phyloP scores from a whole-genome alignment of 2,113 vertebrate genomes.

The Zapornia atra region DNA sequence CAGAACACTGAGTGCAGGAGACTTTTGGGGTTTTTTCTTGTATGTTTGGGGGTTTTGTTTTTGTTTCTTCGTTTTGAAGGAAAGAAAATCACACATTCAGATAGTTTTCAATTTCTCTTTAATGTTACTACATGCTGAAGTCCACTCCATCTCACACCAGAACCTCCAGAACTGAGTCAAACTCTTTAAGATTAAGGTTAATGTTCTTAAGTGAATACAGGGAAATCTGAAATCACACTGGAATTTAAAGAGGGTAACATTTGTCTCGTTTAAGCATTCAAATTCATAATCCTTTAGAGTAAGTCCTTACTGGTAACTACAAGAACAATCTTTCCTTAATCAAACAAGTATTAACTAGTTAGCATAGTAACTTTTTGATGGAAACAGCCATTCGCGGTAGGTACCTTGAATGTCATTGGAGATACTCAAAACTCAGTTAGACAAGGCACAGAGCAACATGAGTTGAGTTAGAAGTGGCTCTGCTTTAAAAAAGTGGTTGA shows the following conservation, averaged over 20 bases:
- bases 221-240: background rate
- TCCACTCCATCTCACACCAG: background rate
- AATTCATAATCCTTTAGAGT: background rate
- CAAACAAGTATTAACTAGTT: background rate
- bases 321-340: background rate
- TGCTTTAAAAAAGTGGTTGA: background rate
- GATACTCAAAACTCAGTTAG: background rate
- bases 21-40: too few relatives aligned
- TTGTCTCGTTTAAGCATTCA: background rate
- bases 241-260: background rate
- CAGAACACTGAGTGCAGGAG: background rate
- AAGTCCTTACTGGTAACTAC: background rate
- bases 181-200: background rate
- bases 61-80: background rate
- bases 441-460: background rate
- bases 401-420: background rate
- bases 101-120: background rate
- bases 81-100: background rate
- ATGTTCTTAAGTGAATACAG: background rate
- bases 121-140: background rate
- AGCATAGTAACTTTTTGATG: background rate
- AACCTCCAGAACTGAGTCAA: background rate
- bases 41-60: too few relatives aligned
- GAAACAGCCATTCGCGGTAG: background rate
- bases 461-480: background rate